phyloP scores from a whole-genome alignment of 1,140 invertebrate genomes.

The Lerema accius region DNA sequence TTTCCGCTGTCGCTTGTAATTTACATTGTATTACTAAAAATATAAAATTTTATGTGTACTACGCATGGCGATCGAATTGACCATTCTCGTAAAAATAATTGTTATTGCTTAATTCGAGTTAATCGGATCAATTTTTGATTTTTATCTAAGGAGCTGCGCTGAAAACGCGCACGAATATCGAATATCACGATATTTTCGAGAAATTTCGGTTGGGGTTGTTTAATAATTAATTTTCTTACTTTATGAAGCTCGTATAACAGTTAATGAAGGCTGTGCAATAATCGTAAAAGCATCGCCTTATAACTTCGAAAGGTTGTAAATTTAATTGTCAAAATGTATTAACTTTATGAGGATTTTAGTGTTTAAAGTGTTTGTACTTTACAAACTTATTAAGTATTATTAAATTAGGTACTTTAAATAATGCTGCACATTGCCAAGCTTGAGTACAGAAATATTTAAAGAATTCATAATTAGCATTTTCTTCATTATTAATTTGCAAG shows the following conservation, averaged over 20 bases:
- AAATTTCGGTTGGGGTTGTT: slow-evolving; percentile 9
- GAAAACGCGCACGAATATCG: slow-evolving; percentile 28
- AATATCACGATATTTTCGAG: slow-evolving; percentile 26
- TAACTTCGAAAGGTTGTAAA: slow-evolving; percentile 24
- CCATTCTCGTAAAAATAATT: slow-evolving; percentile 67
- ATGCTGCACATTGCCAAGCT: too few species aligned
- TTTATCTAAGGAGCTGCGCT: slow-evolving; percentile 48
- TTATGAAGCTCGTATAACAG: slow-evolving; percentile 29
- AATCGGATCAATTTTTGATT: slow-evolving; percentile 62
- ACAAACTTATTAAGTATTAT: too few species aligned
- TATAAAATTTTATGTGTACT: slow-evolving; percentile 77
- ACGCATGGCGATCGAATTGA: slow-evolving; percentile 57
- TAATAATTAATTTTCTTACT: slow-evolving; percentile 30
- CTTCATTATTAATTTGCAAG: too few species aligned
- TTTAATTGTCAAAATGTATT: slow-evolving; percentile 22
- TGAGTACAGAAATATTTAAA: too few species aligned
- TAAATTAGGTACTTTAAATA: too few species aligned
- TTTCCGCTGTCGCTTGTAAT: slow-evolving; percentile 34
- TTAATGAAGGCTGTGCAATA: slow-evolving; percentile 30
- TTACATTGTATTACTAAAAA: slow-evolving; percentile 48
- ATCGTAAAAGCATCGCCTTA: slow-evolving; percentile 33
- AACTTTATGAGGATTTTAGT: not conserved
- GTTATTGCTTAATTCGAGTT: slow-evolving; percentile 77
- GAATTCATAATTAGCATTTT: too few species aligned
- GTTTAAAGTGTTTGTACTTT: not conserved